Percentiles rank a stretch among this genome's conserved stretches.
Conservation (phyloP, 1,140 invertebrate genomes). For the Archegozetes longisetosus region DNA sequence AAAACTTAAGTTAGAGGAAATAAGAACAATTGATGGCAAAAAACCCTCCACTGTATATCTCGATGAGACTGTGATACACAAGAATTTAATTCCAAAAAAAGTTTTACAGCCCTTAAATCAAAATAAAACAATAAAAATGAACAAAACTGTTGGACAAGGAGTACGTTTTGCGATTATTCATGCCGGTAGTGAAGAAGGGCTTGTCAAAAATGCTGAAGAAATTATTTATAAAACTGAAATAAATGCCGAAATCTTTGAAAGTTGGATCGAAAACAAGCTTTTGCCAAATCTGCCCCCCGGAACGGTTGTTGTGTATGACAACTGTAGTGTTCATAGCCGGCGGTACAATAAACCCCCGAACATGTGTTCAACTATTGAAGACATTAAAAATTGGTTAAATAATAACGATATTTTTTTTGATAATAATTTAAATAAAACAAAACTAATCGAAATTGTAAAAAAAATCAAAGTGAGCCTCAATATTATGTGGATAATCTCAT, state of each 20-base stretch:
- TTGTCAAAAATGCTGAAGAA: background rate
- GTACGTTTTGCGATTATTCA: background rate
- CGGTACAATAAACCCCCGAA: background rate
- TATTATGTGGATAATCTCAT: background rate
- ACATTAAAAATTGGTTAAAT: background rate
- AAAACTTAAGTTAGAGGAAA: background rate
- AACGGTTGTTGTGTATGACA: background rate
- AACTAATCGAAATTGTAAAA: background rate
- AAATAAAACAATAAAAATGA: background rate
- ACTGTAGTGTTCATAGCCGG: background rate
- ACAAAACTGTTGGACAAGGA: background rate
- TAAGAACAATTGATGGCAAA: background rate
- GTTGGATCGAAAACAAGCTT: background rate
- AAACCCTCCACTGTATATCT: background rate
- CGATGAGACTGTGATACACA: background rate
- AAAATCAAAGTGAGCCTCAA: background rate
- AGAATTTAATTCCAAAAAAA: background rate
- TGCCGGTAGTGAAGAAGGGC: background rate
- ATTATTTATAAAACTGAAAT: background rate
- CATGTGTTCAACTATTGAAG: too few species aligned
- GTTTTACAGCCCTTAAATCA: background rate
- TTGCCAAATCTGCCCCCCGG: background rate
- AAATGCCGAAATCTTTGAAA: background rate
- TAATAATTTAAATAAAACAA: background rate
- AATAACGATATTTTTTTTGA: background rate